These are phyloP conservation scores for Aphidius ervi DNA, from an alignment of 1,140 invertebrate genomes.

Conservation along the genomic window DNA sequence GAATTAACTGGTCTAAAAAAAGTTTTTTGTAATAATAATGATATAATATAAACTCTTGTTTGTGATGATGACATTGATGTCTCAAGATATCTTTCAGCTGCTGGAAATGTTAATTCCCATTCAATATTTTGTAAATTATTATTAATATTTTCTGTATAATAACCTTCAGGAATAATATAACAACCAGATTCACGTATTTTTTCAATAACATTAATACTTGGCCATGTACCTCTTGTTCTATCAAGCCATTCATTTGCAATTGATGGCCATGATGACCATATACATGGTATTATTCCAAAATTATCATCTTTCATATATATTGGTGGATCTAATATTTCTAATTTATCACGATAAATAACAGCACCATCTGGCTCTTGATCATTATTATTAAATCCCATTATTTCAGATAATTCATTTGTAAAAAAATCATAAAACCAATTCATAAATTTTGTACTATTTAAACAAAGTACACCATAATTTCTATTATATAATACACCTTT, in stretches of 20 bases:
- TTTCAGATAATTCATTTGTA: conserved; percentile 51
- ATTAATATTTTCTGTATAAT: conserved; percentile 54
- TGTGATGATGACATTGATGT: conserved; percentile 65
- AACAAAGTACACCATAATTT: conserved; percentile 54
- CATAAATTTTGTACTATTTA: conserved; percentile 61
- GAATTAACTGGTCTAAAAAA: conserved; percentile 60
- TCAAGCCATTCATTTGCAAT: conserved; percentile 62
- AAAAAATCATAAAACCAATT: conserved; percentile 60
- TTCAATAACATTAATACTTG: conserved; percentile 59
- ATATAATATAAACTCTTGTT: conserved; percentile 63
- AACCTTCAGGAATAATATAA: conserved; percentile 65
- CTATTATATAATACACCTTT: conserved; percentile 43
- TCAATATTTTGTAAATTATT: conserved; percentile 62
- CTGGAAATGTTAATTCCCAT: conserved; percentile 71
- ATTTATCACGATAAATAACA: conserved; percentile 57
- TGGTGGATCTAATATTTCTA: conserved; percentile 27
- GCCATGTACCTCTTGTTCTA: conserved; percentile 62
- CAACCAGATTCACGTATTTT: conserved; percentile 65
- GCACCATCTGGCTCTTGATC: conserved; percentile 54
- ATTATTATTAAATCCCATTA: conserved; percentile 50
- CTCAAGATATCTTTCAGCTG: conserved; percentile 69
- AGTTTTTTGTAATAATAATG: conserved; percentile 62
- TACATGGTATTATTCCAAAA: conserved; percentile 62
- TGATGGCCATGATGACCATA: conserved; percentile 63
- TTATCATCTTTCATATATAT: conserved; percentile 42